phyloP scores from a whole-genome alignment of 1,140 invertebrate genomes.

The Drosophila yakuba region DNA sequence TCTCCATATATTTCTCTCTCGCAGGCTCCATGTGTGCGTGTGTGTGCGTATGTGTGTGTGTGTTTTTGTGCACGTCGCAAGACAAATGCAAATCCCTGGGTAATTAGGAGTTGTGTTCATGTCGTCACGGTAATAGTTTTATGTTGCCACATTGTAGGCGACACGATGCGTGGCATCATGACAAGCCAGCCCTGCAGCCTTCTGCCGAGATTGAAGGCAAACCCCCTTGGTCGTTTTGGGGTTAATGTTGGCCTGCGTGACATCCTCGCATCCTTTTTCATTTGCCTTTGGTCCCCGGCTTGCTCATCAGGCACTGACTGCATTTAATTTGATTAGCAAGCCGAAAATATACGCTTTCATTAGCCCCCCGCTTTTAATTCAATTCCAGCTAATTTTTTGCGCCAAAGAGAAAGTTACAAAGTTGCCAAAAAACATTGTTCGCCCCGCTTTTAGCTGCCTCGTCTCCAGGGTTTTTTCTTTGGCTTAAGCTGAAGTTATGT shows the following conservation, averaged over 20 bases:
- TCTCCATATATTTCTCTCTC: not conserved
- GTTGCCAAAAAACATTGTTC: conserved; percentile 46
- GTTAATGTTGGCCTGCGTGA: conserved; percentile 67
- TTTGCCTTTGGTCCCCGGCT: not conserved
- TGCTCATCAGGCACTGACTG: conserved; percentile 52
- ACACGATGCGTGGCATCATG: conserved; percentile 63
- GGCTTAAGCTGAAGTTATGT: conserved; percentile 69
- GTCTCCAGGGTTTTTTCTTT: conserved; percentile 13
- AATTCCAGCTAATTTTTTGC: conserved; percentile 63
- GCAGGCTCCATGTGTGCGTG: not conserved
- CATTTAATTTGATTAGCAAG: conserved; percentile 74
- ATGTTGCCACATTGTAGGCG: conserved; percentile 82
- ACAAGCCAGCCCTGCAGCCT: conserved; percentile 19
- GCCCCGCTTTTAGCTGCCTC: not conserved
- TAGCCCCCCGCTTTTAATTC: conserved; percentile 65
- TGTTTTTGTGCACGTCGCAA: conserved; percentile 58
- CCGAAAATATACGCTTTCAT: conserved; percentile 63
- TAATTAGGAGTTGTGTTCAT: conserved; percentile 83
- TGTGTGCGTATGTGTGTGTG: conserved; percentile 7
- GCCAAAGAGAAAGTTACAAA: conserved; percentile 30
- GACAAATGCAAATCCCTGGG: conserved; percentile 82
- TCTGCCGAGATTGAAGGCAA: conserved; percentile 69
- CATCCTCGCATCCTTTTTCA: conserved; percentile 29
- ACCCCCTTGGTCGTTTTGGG: conserved; percentile 41
- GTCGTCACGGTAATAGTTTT: conserved; percentile 82